Evolutionary conservation across 2,888 invertebrate species (phyloP).

Genomic region (Pseudolycoriella hygida): DNA sequence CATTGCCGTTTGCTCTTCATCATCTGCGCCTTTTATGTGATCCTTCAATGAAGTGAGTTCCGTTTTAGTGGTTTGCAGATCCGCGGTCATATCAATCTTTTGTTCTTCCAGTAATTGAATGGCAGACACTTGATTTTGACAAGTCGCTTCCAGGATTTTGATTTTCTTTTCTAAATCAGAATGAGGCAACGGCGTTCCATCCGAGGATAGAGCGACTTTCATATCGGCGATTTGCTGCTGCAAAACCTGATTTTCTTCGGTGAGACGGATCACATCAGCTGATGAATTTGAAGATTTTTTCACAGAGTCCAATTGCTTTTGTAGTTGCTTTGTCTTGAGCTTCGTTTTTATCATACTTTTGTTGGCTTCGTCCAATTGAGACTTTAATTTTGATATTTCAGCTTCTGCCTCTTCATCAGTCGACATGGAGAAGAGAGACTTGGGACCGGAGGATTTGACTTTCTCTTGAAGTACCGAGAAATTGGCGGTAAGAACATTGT

Average conservation of each 20-base stretch:
- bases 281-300: conserved; percentile 49
- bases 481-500: conserved; percentile 31
- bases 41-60: conserved; percentile 43
- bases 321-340: conserved; percentile 54
- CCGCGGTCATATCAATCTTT: conserved; percentile 47
- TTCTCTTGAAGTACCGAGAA: conserved; percentile 26
- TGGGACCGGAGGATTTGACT: conserved; percentile 19
- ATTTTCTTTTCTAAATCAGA: conserved; percentile 18
- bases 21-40: conserved; percentile 39
- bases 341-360: conserved; percentile 61
- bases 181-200: not conserved
- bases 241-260: conserved; percentile 40
- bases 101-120: conserved; percentile 37
- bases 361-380: conserved; percentile 55
- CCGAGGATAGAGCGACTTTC: conserved; percentile 61
- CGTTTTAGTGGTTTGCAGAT: conserved; percentile 38
- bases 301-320: conserved; percentile 51
- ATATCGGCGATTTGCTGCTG: conserved; percentile 65
- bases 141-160: conserved; percentile 16
- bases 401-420: conserved; percentile 19
- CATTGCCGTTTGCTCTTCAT: conserved; percentile 48
- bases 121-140: conserved; percentile 18
- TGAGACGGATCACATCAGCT: conserved; percentile 45
- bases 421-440: conserved; percentile 20
- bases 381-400: conserved; percentile 35